Evolutionary conservation across 2,113 vertebrate species (phyloP).

Genomic region (Poeciliopsis turrubarensis): DNA sequence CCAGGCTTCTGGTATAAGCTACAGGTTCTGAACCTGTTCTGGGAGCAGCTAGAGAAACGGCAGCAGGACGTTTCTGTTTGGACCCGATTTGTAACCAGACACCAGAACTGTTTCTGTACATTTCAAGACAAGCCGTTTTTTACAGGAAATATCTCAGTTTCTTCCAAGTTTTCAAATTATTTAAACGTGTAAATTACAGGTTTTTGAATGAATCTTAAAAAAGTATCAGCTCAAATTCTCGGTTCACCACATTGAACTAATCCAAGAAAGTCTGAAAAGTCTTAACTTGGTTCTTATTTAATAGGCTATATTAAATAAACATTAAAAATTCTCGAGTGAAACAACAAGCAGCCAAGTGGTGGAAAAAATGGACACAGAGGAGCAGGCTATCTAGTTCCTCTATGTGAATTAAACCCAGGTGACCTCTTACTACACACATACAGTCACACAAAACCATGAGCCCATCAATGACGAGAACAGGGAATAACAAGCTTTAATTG

Average conservation of each 20-base stretch:
- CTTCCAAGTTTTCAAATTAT: too few relatives aligned
- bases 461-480: slow-evolving; percentile 13
- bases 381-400: slow-evolving; percentile 51
- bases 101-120: too few relatives aligned
- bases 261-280: slow-evolving; percentile 10
- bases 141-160: too few relatives aligned
- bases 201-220: not conserved
- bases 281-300: slow-evolving; percentile 19
- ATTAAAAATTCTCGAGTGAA: slow-evolving; percentile 28
- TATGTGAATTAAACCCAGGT: slow-evolving; percentile 52
- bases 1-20: too few relatives aligned
- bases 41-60: too few relatives aligned
- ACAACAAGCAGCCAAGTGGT: slow-evolving; percentile 16
- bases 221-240: not conserved
- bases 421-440: slow-evolving; percentile 51
- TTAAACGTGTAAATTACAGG: not conserved
- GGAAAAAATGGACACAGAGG: slow-evolving; percentile 53
- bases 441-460: not conserved
- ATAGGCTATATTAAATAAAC: slow-evolving; percentile 11
- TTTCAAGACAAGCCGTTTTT: too few relatives aligned
- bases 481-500: slow-evolving; percentile 44
- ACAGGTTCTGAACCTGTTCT: not conserved
- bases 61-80: too few relatives aligned
- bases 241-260: not conserved
- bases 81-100: too few relatives aligned